Conservation (phyloP, 2,797 vertebrate genomes). For the Danio albolineatus region DNA sequence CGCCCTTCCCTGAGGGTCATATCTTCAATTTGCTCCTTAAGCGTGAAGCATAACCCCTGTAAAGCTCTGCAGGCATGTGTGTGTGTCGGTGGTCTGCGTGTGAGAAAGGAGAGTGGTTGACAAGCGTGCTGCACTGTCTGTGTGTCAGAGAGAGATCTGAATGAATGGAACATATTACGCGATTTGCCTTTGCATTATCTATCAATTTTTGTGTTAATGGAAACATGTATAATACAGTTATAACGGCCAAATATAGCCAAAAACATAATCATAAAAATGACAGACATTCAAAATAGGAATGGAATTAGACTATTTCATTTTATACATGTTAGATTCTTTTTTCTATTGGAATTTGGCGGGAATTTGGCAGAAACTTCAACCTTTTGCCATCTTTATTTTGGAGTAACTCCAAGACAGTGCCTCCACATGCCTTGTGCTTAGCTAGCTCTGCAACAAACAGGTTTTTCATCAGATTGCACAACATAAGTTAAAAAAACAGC, state of each 20-base stretch:
- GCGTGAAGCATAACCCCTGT: constrained; percentile 12
- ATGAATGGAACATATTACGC: background rate
- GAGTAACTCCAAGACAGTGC: constrained; percentile 40
- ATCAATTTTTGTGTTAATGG: too few relatives aligned
- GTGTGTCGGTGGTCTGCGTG: background rate
- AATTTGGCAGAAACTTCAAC: background rate
- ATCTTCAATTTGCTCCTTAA: constrained; percentile 31
- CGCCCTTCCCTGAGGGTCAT: constrained; percentile 34
- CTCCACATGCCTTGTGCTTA: constrained; percentile 31
- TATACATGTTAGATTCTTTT: background rate
- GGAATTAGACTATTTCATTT: constrained; percentile 1
- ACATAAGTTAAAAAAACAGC: constrained; percentile 8
- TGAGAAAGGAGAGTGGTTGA: background rate
- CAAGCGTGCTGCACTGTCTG: constrained; percentile 2
- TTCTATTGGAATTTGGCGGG: background rate
- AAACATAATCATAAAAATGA: background rate
- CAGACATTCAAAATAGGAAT: background rate
- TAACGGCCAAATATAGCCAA: too few relatives aligned
- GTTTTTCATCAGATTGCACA: constrained; percentile 21
- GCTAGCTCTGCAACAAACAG: constrained; percentile 31
- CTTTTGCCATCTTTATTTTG: background rate
- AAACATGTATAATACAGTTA: too few relatives aligned
- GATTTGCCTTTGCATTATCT: background rate
- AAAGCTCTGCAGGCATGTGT: constrained; percentile 15
- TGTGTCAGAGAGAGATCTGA: background rate